phyloP scores from a whole-genome alignment of 2,888 invertebrate species.

The Idaea aversata region DNA sequence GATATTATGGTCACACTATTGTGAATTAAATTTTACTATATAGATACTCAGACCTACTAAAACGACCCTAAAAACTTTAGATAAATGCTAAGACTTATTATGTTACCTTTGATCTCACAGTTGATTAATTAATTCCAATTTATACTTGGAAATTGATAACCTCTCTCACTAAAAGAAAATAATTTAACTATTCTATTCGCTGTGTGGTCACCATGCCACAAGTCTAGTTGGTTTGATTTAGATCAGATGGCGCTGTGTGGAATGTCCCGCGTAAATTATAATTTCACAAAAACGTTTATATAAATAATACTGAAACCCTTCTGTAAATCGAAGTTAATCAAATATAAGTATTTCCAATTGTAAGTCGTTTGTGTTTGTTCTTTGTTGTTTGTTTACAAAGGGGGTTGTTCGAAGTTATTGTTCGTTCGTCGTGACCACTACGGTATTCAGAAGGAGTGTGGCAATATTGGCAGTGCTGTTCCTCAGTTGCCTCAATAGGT shows the following conservation, averaged over 20 bases:
- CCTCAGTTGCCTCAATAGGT: conserved; percentile 21
- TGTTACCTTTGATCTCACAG: too few species aligned
- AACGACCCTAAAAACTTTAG: too few species aligned
- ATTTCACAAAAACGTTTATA: not conserved
- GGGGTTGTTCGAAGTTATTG: conserved; percentile 47
- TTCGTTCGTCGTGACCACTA: conserved; percentile 32
- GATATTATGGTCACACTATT: not conserved
- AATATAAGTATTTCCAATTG: conserved; percentile 10
- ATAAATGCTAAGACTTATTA: too few species aligned
- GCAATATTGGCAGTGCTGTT: conserved; percentile 25
- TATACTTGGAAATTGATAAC: too few species aligned
- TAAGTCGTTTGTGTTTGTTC: conserved; percentile 41
- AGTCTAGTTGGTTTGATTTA: too few species aligned
- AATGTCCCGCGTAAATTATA: not conserved
- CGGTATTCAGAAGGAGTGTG: conserved; percentile 17
- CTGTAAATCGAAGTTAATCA: not conserved
- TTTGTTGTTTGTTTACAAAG: conserved; percentile 43
- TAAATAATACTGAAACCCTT: not conserved
- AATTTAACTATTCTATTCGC: too few species aligned
- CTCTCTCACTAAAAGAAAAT: too few species aligned
- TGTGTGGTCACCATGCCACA: too few species aligned
- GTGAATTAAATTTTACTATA: not conserved
- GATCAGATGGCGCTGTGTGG: too few species aligned
- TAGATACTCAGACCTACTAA: too few species aligned
- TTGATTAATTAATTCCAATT: too few species aligned